Percentiles rank a stretch among this genome's conserved stretches.
phyloP scores from a whole-genome alignment of 2,797 vertebrate genomes.

The Falco naumanni region DNA sequence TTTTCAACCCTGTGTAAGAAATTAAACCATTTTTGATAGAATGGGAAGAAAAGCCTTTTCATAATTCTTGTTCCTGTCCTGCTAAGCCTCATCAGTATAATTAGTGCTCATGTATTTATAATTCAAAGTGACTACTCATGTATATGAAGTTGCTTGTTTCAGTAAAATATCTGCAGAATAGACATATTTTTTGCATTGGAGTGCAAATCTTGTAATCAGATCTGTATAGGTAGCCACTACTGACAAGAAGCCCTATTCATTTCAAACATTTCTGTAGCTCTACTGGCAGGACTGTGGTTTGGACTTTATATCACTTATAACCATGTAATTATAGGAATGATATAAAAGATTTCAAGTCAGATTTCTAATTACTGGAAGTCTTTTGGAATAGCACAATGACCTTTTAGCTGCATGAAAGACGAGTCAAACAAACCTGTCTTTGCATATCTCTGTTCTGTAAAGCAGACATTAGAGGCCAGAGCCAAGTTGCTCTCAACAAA shows the following conservation, averaged over 20 bases:
- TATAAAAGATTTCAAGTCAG: background rate
- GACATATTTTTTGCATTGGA: background rate
- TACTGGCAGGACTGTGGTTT: background rate
- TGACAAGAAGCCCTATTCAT: background rate
- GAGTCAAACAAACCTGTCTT: background rate
- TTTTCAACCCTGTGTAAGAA: background rate
- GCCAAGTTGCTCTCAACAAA: background rate
- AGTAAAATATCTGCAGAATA: background rate
- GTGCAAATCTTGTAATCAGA: background rate
- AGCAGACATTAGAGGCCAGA: background rate
- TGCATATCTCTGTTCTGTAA: background rate
- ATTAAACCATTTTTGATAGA: background rate
- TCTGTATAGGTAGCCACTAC: background rate
- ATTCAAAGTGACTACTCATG: background rate
- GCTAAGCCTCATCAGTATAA: background rate
- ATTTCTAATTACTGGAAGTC: background rate
- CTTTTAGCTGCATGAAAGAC: background rate
- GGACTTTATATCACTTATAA: background rate
- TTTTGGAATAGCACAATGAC: background rate
- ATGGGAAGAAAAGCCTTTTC: background rate
- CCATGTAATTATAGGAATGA: background rate
- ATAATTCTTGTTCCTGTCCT: background rate
- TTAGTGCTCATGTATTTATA: background rate
- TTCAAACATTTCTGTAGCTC: background rate
- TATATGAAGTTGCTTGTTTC: background rate